Evolutionary conservation across 1,140 invertebrate species (phyloP).

Genomic region (Achroia grisella): DNA sequence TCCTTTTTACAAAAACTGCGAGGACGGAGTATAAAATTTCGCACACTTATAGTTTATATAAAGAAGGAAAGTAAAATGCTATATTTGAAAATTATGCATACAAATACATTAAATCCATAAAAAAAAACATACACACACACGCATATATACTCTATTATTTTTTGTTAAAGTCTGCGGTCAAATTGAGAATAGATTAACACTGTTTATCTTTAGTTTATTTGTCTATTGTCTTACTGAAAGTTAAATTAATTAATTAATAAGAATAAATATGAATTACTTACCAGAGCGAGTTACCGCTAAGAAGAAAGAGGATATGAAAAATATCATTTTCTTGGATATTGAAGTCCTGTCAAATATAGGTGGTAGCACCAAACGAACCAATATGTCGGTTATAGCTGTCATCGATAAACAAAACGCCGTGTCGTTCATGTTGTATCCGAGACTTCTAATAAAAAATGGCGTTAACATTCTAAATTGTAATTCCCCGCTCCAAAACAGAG

Average conservation of each 20-base stretch:
- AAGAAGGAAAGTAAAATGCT: too few relatives aligned
- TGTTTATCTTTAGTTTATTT: too few relatives aligned
- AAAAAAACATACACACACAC: too few relatives aligned
- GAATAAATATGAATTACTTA: constrained; percentile 59
- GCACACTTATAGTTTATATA: too few relatives aligned
- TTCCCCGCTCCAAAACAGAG: constrained; percentile 82
- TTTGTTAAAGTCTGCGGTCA: too few relatives aligned
- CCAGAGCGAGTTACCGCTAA: constrained; percentile 81
- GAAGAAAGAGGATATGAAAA: constrained; percentile 79
- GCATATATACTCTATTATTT: too few relatives aligned
- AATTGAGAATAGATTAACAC: too few relatives aligned
- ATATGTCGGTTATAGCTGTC: constrained; percentile 81
- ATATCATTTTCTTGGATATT: constrained; percentile 80
- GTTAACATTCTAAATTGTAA: constrained; percentile 84
- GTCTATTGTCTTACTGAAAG: too few relatives aligned
- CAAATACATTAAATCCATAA: too few relatives aligned
- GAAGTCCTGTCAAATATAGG: constrained; percentile 80
- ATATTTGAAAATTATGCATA: too few relatives aligned
- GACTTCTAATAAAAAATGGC: constrained; percentile 80
- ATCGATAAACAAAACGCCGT: constrained; percentile 82
- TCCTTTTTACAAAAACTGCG: too few relatives aligned
- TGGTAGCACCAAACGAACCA: constrained; percentile 80
- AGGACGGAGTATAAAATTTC: too few relatives aligned
- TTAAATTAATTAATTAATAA: constrained; percentile 7
- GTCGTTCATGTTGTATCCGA: constrained; percentile 79